Evolutionary conservation across 2,888 invertebrate genomes (phyloP).

Genomic region (Petrolisthes cinctipes): DNA sequence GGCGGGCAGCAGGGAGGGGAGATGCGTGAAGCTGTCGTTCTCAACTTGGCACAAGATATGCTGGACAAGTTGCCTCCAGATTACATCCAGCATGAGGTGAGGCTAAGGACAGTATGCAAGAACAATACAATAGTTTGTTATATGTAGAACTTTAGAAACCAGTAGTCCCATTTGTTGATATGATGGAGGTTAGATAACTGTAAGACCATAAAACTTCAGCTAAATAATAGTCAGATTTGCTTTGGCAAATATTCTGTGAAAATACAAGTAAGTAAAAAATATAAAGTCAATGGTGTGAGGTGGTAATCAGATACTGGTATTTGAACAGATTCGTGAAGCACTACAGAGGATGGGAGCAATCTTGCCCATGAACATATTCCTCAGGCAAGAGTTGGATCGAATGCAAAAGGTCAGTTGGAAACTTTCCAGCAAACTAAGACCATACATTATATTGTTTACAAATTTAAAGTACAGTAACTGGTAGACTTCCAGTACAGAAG

Average conservation of each 20-base stretch:
- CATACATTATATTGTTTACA: too few species aligned
- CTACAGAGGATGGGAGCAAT: constrained; percentile 83
- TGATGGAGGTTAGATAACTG: neutral
- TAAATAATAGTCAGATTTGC: too few species aligned
- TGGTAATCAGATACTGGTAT: neutral
- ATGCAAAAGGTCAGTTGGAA: constrained; percentile 80
- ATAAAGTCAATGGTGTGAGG: too few species aligned
- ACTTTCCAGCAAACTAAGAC: too few species aligned
- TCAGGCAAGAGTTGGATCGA: constrained; percentile 81
- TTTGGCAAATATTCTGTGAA: too few species aligned
- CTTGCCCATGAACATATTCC: constrained; percentile 95
- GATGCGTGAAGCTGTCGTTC: constrained; percentile 91
- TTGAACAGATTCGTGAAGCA: constrained; percentile 61
- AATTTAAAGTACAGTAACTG: too few species aligned
- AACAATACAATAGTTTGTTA: neutral
- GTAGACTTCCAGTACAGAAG: too few species aligned
- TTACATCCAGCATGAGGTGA: constrained; percentile 85
- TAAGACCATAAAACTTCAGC: too few species aligned
- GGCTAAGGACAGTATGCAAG: neutral
- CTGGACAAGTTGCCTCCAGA: constrained; percentile 85
- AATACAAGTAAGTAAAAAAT: too few species aligned
- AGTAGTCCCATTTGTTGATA: neutral
- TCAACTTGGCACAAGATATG: constrained; percentile 94
- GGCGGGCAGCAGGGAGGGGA: constrained; percentile 88
- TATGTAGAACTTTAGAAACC: neutral